Percentiles rank a stretch among this genome's conserved stretches.
phyloP scores from a whole-genome alignment of 2,888 invertebrate species.

The Punctoribates punctum region DNA sequence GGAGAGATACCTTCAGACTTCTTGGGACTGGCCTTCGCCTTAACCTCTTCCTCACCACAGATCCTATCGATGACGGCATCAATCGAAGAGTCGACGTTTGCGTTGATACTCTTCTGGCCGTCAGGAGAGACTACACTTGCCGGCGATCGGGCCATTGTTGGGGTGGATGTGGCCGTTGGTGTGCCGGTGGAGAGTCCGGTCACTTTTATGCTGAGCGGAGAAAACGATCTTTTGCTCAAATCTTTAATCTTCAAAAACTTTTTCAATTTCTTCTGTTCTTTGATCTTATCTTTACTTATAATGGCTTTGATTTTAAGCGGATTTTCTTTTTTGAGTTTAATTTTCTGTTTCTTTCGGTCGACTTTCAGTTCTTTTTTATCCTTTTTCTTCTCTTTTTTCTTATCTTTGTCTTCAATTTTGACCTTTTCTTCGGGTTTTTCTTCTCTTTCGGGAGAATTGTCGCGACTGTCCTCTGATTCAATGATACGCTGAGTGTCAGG shows the following conservation, averaged over 20 bases:
- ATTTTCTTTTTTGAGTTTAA: slow-evolving; percentile 40
- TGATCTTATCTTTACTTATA: slow-evolving; percentile 28
- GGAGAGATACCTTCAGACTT: too few species aligned
- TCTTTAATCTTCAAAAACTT: slow-evolving; percentile 8
- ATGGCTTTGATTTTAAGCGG: slow-evolving; percentile 14
- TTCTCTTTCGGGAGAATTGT: slow-evolving; percentile 41
- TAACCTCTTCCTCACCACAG: neutral
- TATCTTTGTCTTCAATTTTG: slow-evolving; percentile 39
- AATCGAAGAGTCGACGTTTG: neutral
- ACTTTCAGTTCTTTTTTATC: slow-evolving; percentile 39
- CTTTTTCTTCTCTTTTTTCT: slow-evolving; percentile 45
- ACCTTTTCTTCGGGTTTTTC: slow-evolving; percentile 44
- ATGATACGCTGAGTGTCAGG: slow-evolving; percentile 37
- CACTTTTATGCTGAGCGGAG: slow-evolving; percentile 33
- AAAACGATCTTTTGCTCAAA: slow-evolving; percentile 5
- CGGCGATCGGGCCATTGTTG: slow-evolving; percentile 28
- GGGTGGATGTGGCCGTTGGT: slow-evolving; percentile 37
- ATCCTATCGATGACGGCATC: slow-evolving; percentile 8
- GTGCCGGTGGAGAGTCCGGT: slow-evolving; percentile 36
- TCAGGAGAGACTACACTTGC: neutral
- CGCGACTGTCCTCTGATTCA: slow-evolving; percentile 34
- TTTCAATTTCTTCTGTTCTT: slow-evolving; percentile 36
- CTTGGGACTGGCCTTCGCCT: neutral
- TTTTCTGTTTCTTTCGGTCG: slow-evolving; percentile 37
- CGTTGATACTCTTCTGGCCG: neutral